phyloP scores from a whole-genome alignment of 2,797 vertebrate genomes.

The Intellagama lesueurii region DNA sequence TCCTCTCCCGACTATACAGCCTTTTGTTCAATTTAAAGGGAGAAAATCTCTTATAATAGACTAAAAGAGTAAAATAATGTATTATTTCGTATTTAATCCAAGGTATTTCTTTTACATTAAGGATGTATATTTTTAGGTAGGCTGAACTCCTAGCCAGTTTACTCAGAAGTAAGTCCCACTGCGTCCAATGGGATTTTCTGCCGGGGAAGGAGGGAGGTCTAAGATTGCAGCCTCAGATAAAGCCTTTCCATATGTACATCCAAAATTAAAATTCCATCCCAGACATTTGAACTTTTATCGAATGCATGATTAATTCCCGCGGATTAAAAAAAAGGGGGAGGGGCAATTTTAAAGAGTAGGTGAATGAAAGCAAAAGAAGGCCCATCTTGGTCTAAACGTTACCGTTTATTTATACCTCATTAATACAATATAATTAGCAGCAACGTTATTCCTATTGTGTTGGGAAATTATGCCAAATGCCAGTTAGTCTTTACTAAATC shows the following conservation, averaged over 20 bases:
- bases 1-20: background rate
- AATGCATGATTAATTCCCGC: background rate
- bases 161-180: background rate
- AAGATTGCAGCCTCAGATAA: background rate
- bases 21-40: background rate
- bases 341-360: no score
- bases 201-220: background rate
- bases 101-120: background rate
- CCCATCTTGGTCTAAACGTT: background rate
- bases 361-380: background rate
- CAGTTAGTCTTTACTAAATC: background rate
- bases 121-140: background rate
- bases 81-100: background rate
- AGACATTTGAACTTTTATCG: background rate
- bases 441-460: background rate
- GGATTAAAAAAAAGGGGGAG: no score
- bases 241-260: background rate
- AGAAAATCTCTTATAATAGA: background rate
- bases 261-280: background rate
- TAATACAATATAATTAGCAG: background rate
- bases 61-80: no score
- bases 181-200: background rate
- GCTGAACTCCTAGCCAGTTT: background rate
- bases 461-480: slow-evolving; percentile 8
- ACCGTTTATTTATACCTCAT: slow-evolving; percentile 6